phyloP scores from a whole-genome alignment of 2,888 invertebrate species.

The Magallana nippona region DNA sequence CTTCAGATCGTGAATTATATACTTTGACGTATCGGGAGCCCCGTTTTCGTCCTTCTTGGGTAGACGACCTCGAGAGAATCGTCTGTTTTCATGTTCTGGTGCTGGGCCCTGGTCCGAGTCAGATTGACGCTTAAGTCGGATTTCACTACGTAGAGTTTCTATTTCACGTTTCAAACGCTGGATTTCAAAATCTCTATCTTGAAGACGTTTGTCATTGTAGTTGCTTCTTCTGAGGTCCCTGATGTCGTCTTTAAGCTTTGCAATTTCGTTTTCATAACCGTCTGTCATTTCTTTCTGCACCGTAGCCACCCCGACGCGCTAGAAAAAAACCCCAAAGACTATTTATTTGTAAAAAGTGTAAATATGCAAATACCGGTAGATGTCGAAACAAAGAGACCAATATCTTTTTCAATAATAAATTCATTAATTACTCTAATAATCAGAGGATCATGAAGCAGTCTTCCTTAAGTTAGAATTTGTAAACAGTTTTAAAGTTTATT shows the following conservation, averaged over 20 bases:
- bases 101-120: conserved; percentile 31
- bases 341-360: neutral
- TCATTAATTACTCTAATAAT: too few relatives aligned
- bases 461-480: too few relatives aligned
- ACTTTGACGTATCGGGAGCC: conserved; percentile 40
- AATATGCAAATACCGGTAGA: too few relatives aligned
- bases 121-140: conserved; percentile 29
- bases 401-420: too few relatives aligned
- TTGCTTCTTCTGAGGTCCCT: conserved; percentile 15
- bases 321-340: neutral
- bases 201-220: conserved; percentile 39
- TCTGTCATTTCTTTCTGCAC: conserved; percentile 42
- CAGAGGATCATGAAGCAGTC: too few relatives aligned
- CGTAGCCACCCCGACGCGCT: conserved; percentile 40
- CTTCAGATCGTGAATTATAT: conserved; percentile 38
- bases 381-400: too few relatives aligned
- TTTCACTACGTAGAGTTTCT: conserved; percentile 34
- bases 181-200: conserved; percentile 37
- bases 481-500: too few relatives aligned
- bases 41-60: conserved; percentile 34
- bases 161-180: conserved; percentile 37
- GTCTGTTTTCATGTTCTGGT: conserved; percentile 31
- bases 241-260: conserved; percentile 19
- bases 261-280: conserved; percentile 28
- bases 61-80: conserved; percentile 35